These are phyloP conservation scores for Sturmia bella DNA, from an alignment of 2,888 invertebrate species.

Conservation along the genomic window DNA sequence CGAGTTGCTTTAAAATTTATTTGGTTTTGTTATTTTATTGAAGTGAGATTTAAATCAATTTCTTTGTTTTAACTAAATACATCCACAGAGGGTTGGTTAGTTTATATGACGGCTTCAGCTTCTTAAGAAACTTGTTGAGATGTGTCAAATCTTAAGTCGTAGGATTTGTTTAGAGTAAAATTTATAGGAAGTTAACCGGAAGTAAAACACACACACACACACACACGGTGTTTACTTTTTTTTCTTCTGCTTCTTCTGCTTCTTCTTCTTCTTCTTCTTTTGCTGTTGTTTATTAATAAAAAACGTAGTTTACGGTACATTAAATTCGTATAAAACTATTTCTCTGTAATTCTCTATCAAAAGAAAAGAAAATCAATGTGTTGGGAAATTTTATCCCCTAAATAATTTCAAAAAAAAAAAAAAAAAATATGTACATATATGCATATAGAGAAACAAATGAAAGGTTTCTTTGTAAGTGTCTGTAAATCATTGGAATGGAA, in stretches of 20 bases:
- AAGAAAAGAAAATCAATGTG: no score
- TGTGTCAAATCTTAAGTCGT: slow-evolving; percentile 50
- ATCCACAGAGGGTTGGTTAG: slow-evolving; percentile 30
- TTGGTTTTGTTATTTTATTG: slow-evolving; percentile 50
- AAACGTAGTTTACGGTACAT: slow-evolving; percentile 46
- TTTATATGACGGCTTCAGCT: neutral
- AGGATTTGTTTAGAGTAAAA: slow-evolving; percentile 39
- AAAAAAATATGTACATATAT: no score
- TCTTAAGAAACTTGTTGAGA: slow-evolving; percentile 58
- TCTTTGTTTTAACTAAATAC: slow-evolving; percentile 58
- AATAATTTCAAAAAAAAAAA: no score
- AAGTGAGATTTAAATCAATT: slow-evolving; percentile 60
- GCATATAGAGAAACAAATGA: no score
- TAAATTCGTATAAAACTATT: slow-evolving; percentile 17
- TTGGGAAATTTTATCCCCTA: no score
- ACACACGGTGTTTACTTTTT: slow-evolving; percentile 28
- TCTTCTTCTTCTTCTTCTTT: slow-evolving; percentile 7
- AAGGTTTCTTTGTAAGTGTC: no score
- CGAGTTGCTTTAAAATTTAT: slow-evolving; percentile 35
- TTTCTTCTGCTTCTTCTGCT: neutral
- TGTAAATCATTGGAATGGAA: no score
- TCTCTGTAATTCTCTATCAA: neutral
- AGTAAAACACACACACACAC: neutral
- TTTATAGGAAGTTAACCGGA: slow-evolving; percentile 47
- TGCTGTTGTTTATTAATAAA: neutral